A percentile compares a stretch with the other conserved stretches of the same genome.
Conservation (phyloP, 2,888 invertebrate species). For the Saturnia japonica region DNA sequence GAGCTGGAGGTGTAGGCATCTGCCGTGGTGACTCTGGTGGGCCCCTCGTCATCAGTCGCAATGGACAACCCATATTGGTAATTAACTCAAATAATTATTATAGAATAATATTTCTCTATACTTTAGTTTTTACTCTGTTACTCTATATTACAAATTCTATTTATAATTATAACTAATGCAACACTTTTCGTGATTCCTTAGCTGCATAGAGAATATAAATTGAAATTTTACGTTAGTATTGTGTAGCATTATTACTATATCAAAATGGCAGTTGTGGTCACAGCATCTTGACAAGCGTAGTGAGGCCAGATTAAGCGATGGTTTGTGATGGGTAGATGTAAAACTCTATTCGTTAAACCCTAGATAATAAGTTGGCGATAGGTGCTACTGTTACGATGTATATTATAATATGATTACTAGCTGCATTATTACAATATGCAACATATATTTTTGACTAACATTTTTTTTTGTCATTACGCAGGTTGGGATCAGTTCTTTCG, state of each 20-base stretch:
- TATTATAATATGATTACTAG: not conserved
- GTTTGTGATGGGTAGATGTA: not conserved
- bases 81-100: slow-evolving; percentile 25
- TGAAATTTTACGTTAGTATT: not conserved
- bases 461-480: slow-evolving; percentile 29
- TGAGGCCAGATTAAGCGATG: not conserved
- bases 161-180: not conserved
- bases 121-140: not conserved
- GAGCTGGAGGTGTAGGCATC: slow-evolving; percentile 50
- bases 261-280: not conserved
- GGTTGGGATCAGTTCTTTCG: slow-evolving; percentile 63
- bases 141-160: too few species aligned
- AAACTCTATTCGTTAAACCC: not conserved
- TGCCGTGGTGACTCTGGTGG: slow-evolving; percentile 61
- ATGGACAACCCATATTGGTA: slow-evolving; percentile 45
- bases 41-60: slow-evolving; percentile 40
- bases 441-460: not conserved
- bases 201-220: not conserved
- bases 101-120: not conserved
- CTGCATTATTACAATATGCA: not conserved
- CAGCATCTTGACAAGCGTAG: not conserved
- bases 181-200: not conserved
- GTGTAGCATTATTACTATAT: too few species aligned
- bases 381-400: not conserved
- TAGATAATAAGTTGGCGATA: not conserved